Conservation (phyloP, 1,140 invertebrate species). For the Scaptodrosophila lebanonensis region DNA sequence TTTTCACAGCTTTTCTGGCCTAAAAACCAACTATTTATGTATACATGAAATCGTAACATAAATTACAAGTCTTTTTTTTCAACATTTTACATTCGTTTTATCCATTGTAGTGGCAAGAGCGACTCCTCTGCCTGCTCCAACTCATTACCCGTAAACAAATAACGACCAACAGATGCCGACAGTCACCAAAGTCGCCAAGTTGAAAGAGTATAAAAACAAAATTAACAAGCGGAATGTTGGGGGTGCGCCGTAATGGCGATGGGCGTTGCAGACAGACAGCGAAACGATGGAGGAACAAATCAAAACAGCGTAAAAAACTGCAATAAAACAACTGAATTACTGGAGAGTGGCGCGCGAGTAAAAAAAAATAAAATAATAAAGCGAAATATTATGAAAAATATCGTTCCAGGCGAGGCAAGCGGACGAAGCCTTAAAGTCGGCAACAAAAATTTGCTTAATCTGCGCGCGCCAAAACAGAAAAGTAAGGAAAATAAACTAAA, state of each 20-base stretch:
- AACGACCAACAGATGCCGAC: conserved; percentile 46
- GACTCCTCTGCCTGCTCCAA: conserved; percentile 6
- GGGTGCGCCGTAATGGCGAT: background rate
- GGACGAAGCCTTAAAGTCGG: conserved; percentile 34
- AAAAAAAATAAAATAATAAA: conserved; percentile 69
- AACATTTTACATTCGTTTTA: too few relatives aligned
- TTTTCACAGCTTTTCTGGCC: too few relatives aligned
- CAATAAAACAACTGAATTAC: conserved; percentile 65
- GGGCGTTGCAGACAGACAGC: conserved; percentile 18
- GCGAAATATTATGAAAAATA: conserved; percentile 52
- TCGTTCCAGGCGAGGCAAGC: conserved; percentile 26
- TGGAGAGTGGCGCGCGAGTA: conserved; percentile 20
- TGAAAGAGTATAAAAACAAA: conserved; percentile 29
- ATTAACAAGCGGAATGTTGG: background rate
- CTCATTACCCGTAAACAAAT: conserved; percentile 47
- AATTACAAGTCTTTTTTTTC: too few relatives aligned
- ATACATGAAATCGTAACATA: too few relatives aligned
- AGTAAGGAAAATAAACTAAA: conserved; percentile 65
- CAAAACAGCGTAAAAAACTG: conserved; percentile 66
- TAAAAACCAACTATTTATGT: too few relatives aligned
- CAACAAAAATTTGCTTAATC: conserved; percentile 66
- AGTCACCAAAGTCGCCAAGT: conserved; percentile 7
- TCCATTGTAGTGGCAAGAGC: too few relatives aligned
- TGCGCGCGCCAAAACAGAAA: conserved; percentile 36
- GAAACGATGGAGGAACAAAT: conserved; percentile 52